Conservation (phyloP, 2,797 vertebrate genomes). For the Dendrocincla tyrannina region DNA sequence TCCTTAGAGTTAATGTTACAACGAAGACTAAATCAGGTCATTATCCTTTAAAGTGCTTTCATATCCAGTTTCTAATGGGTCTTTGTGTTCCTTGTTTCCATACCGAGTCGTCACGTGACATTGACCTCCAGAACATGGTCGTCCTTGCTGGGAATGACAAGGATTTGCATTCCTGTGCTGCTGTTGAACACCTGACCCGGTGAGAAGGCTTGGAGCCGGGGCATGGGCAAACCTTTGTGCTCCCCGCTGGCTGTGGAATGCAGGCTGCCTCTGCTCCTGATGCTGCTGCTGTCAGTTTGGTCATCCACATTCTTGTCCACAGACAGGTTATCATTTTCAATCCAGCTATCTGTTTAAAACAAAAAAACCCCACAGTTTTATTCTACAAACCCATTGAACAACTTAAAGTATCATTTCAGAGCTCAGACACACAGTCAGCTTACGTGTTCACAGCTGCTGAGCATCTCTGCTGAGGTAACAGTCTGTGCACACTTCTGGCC, state of each 20-base stretch:
- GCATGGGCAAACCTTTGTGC: slow-evolving; percentile 88
- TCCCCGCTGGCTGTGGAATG: slow-evolving; percentile 82
- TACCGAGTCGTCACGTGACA: slow-evolving; percentile 84
- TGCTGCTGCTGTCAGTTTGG: slow-evolving; percentile 86
- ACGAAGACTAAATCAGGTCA: slow-evolving; percentile 46
- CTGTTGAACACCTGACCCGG: slow-evolving; percentile 91
- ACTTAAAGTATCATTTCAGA: not conserved
- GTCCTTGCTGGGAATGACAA: slow-evolving; percentile 91
- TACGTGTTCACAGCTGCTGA: not conserved
- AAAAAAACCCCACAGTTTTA: not conserved
- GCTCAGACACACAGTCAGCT: not conserved
- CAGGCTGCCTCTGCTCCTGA: slow-evolving; percentile 86
- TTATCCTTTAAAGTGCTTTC: slow-evolving; percentile 64
- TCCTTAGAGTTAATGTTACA: slow-evolving; percentile 43
- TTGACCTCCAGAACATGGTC: slow-evolving; percentile 96
- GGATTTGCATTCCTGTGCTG: slow-evolving; percentile 85
- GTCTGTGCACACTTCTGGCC: not conserved
- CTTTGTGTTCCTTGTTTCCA: not conserved
- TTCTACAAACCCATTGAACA: not conserved
- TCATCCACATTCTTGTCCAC: slow-evolving; percentile 90
- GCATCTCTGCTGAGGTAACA: not conserved
- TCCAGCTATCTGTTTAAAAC: slow-evolving; percentile 87
- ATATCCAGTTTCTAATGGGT: slow-evolving; percentile 21
- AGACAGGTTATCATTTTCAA: slow-evolving; percentile 93
- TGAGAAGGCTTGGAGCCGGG: slow-evolving; percentile 89